Evolutionary conservation across 2,113 vertebrate species (phyloP), one percentile per base, ranked within the genome.

Genomic region (Tetrao urogallus): DNA sequence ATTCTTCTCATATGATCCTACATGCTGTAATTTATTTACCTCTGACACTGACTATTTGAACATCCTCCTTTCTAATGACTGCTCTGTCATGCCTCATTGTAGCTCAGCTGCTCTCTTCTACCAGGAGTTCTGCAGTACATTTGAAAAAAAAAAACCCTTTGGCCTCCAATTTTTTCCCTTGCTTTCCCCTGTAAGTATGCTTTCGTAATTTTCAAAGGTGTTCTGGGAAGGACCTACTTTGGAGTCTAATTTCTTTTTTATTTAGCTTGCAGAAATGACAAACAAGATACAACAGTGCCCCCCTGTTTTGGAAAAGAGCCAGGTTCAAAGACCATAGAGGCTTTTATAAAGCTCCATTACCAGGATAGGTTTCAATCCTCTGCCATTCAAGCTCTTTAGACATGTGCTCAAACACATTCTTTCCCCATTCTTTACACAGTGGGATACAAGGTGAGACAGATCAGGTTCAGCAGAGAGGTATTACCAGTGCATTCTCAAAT

Each of bases 361-460:
- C 52, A 85, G 70, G 83, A 90, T 3, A 90, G 34, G 28, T 91
- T 94, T 94, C 89, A 93, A 58, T 89, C 57, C 77, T 71, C 64
- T 74, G 78, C 54, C 36, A 66, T 83, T 89, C 58, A 40, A 84
- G 15, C 34, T 45, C 76, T 82, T 91, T 82, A 95, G 57, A 86
- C 88, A 71, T 67, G 83, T 89, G 67, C 74, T 92, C 60, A 88
- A 89, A 94, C 72, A 92, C 79, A 60, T 92, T 89, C 86, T 87
- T 89, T 95, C 77, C 82, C 61, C 57, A 82, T 52, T 27, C 19
- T 57, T 86, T 81, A 27, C 63, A 92, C 79, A 91, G 47, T 22
- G 82, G 61, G 71, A 28, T 89, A 73, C 42, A 82, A 90, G 58
- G 87, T 86, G 40, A 93, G 72, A 58, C 67, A 56, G 64, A 91